Percentiles rank a stretch among this genome's conserved stretches.
phyloP scores from a whole-genome alignment of 2,113 vertebrate species.

The Callopanchax toddi region DNA sequence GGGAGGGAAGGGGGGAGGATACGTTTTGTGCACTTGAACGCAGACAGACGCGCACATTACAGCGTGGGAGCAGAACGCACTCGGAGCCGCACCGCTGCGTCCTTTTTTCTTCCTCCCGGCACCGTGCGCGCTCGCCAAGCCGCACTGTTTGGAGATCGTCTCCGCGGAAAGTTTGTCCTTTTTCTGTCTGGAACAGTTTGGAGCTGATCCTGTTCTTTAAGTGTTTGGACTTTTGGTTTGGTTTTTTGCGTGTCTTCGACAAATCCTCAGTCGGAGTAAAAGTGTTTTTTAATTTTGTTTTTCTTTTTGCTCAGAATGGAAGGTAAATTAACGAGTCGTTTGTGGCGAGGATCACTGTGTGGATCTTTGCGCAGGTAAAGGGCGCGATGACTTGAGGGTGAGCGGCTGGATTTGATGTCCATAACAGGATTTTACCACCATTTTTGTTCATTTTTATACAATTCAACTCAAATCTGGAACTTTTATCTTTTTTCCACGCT shows the following conservation, averaged over 20 bases:
- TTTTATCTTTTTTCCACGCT: background rate
- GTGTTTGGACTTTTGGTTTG: constrained; percentile 6
- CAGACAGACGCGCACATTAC: constrained; percentile 41
- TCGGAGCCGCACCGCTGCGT: constrained; percentile 44
- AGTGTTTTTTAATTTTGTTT: too few species aligned
- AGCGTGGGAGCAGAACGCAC: constrained; percentile 56
- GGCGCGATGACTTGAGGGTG: constrained; percentile 51
- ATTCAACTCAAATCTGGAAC: constrained; percentile 14
- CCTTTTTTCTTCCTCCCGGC: constrained; percentile 43
- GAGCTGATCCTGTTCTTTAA: constrained; percentile 41
- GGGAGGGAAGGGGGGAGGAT: constrained; percentile 44
- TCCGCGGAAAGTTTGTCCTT: constrained; percentile 47
- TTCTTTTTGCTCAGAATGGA: constrained; percentile 71
- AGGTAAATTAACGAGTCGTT: constrained; percentile 70
- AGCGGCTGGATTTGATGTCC: constrained; percentile 52
- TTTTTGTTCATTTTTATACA: constrained; percentile 11
- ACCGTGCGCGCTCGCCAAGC: constrained; percentile 53
- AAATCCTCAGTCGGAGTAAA: too few species aligned
- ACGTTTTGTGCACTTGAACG: constrained; percentile 48
- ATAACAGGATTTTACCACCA: background rate
- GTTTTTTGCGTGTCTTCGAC: background rate
- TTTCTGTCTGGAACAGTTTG: constrained; percentile 45
- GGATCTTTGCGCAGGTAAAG: constrained; percentile 78
- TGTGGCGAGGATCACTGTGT: constrained; percentile 71
- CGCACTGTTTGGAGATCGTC: constrained; percentile 59